Evolutionary conservation across 2,888 invertebrate genomes (phyloP).

Genomic region (Geophilus truncorum): DNA sequence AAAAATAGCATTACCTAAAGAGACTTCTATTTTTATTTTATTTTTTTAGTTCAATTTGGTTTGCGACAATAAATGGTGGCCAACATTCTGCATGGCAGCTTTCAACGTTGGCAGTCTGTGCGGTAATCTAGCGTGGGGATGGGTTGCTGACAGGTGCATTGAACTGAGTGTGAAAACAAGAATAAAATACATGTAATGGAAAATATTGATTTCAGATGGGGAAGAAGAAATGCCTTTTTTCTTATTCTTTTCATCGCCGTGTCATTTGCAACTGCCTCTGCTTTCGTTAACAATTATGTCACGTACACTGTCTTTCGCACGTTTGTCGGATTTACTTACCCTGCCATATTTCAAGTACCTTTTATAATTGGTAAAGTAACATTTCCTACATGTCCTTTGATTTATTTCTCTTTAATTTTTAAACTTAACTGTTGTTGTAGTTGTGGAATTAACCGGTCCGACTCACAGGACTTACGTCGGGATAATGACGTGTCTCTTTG

Average conservation of each 20-base stretch:
- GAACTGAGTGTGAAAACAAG: not conserved
- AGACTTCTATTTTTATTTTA: not conserved
- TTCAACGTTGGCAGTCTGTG: slow-evolving; percentile 66
- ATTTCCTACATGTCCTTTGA: too few species aligned
- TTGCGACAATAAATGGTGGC: slow-evolving; percentile 60
- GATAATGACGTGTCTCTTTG: slow-evolving; percentile 32
- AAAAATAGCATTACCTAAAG: not conserved
- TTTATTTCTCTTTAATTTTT: not conserved
- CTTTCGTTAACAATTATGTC: slow-evolving; percentile 59
- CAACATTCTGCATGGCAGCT: slow-evolving; percentile 59
- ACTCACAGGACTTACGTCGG: slow-evolving; percentile 29
- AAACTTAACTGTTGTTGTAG: not conserved
- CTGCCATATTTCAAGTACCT: slow-evolving; percentile 62
- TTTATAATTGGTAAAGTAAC: slow-evolving; percentile 57
- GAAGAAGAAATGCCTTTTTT: slow-evolving; percentile 59
- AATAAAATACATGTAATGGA: not conserved
- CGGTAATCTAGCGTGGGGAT: slow-evolving; percentile 62
- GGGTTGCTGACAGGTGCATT: slow-evolving; percentile 60
- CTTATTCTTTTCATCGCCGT: slow-evolving; percentile 60
- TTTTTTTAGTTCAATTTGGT: slow-evolving; percentile 57
- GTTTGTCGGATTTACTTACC: slow-evolving; percentile 61
- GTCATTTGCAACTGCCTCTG: slow-evolving; percentile 58
- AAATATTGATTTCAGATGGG: slow-evolving; percentile 53
- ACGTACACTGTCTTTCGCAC: slow-evolving; percentile 58
- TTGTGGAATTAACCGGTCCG: slow-evolving; percentile 31